phyloP scores from a whole-genome alignment of 92 coral and sea anemone genomes.

The Nematostella vectensis region DNA sequence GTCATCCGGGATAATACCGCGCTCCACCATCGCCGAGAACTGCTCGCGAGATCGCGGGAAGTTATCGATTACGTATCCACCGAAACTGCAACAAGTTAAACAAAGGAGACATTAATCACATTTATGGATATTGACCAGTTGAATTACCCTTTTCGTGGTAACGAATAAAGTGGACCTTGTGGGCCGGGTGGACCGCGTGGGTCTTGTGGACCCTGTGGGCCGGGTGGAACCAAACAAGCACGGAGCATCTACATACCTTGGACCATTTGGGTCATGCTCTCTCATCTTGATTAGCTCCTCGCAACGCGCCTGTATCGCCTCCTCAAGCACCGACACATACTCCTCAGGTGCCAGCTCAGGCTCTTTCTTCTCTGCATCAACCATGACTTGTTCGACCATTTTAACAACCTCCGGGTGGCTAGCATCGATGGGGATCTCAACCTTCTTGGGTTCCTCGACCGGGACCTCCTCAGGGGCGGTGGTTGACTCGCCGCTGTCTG shows the following conservation, averaged over 20 bases:
- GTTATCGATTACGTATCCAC: constrained; percentile 79
- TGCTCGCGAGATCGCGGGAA: constrained; percentile 92
- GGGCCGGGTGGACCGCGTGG: too few species aligned
- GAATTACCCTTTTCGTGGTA: too few species aligned
- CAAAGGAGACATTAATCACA: too few species aligned
- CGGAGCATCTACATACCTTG: too few species aligned
- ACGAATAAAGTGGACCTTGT: too few species aligned
- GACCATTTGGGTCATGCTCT: constrained; percentile 44
- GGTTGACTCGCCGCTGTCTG: constrained; percentile 7
- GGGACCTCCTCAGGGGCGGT: constrained; percentile 11
- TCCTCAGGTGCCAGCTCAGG: constrained; percentile 86
- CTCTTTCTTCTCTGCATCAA: constrained; percentile 77
- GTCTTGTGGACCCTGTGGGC: too few species aligned
- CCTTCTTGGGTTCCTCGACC: constrained; percentile 9
- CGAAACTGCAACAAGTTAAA: constrained; percentile 65
- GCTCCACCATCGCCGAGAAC: constrained; percentile 85
- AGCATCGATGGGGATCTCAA: constrained; percentile 58
- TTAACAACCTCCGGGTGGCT: constrained; percentile 87
- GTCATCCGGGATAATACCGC: constrained; percentile 78
- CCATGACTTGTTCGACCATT: constrained; percentile 64
- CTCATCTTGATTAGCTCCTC: constrained; percentile 56
- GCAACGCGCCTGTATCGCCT: constrained; percentile 70
- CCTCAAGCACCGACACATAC: constrained; percentile 82
- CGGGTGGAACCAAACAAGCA: too few species aligned
- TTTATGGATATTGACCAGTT: too few species aligned